Conservation (phyloP, 2,888 invertebrate genomes). For the Rapana venosa region DNA sequence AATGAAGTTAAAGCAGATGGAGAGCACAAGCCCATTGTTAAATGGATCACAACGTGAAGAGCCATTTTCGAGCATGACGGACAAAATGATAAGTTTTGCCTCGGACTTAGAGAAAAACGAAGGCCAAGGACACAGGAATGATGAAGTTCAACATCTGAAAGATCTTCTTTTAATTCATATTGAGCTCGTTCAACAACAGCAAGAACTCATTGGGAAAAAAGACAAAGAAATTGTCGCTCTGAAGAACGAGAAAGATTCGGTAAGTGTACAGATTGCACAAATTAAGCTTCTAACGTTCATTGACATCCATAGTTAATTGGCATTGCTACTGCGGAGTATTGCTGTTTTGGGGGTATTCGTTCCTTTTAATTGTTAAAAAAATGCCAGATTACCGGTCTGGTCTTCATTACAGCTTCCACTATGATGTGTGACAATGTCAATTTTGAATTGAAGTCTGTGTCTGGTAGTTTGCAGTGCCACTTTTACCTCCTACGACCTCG, state of each 20-base stretch:
- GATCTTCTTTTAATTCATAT: slow-evolving; percentile 89
- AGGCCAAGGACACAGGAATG: slow-evolving; percentile 45
- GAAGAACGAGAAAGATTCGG: slow-evolving; percentile 88
- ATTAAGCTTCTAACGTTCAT: too few relatives aligned
- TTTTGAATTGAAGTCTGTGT: too few relatives aligned
- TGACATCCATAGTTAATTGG: too few relatives aligned
- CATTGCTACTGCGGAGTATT: too few relatives aligned
- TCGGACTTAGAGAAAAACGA: slow-evolving; percentile 15
- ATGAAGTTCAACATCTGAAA: slow-evolving; percentile 78
- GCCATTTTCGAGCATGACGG: slow-evolving; percentile 41
- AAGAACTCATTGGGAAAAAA: slow-evolving; percentile 88
- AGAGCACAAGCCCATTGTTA: slow-evolving; percentile 49
- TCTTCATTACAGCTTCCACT: too few relatives aligned
- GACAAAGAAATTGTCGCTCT: slow-evolving; percentile 87
- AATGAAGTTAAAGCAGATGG: slow-evolving; percentile 48
- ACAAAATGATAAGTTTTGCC: slow-evolving; percentile 43
- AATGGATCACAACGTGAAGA: slow-evolving; percentile 35
- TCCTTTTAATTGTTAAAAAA: too few relatives aligned
- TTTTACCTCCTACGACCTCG: too few relatives aligned
- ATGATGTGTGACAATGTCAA: too few relatives aligned
- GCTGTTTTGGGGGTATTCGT: too few relatives aligned
- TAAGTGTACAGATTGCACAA: slow-evolving; percentile 76
- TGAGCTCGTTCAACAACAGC: slow-evolving; percentile 93
- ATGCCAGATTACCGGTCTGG: too few relatives aligned
- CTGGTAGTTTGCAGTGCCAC: too few relatives aligned